Conservation (phyloP, 2,888 invertebrate species). For the Trileptium ribeirensis region DNA sequence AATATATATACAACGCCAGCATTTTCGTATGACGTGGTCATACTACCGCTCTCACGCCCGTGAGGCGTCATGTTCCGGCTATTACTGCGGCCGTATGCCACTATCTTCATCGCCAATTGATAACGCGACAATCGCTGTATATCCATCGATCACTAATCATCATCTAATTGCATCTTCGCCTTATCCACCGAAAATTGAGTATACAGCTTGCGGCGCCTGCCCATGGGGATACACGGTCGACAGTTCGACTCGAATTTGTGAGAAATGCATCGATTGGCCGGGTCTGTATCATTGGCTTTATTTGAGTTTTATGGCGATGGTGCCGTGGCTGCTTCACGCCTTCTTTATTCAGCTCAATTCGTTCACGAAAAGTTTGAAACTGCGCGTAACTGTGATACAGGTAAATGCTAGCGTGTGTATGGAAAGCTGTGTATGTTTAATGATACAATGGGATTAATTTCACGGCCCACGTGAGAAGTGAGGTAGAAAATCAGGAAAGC, state of each 20-base stretch:
- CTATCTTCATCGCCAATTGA: too few species aligned
- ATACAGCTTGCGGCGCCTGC: background rate
- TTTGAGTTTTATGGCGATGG: conserved; percentile 81
- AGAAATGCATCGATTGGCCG: conserved; percentile 67
- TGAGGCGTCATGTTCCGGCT: background rate
- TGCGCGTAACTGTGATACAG: background rate
- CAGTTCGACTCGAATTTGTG: conserved; percentile 56
- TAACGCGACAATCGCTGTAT: too few species aligned
- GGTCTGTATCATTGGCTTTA: conserved; percentile 73
- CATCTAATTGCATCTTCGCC: background rate
- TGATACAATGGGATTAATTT: too few species aligned
- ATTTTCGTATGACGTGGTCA: background rate
- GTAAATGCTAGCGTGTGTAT: too few species aligned
- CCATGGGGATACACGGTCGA: conserved; percentile 6
- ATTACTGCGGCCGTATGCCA: conserved; percentile 7
- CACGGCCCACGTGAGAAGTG: too few species aligned
- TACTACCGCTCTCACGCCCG: background rate
- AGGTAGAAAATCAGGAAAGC: too few species aligned
- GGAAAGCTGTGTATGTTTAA: too few species aligned
- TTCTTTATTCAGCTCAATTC: conserved; percentile 69
- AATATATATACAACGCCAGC: too few species aligned
- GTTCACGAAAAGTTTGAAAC: background rate
- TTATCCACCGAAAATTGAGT: background rate
- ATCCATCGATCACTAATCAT: background rate
- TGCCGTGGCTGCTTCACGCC: conserved; percentile 80